Evolutionary conservation across 2,113 vertebrate species (phyloP).

Genomic region (Entomyzon cyanotis): DNA sequence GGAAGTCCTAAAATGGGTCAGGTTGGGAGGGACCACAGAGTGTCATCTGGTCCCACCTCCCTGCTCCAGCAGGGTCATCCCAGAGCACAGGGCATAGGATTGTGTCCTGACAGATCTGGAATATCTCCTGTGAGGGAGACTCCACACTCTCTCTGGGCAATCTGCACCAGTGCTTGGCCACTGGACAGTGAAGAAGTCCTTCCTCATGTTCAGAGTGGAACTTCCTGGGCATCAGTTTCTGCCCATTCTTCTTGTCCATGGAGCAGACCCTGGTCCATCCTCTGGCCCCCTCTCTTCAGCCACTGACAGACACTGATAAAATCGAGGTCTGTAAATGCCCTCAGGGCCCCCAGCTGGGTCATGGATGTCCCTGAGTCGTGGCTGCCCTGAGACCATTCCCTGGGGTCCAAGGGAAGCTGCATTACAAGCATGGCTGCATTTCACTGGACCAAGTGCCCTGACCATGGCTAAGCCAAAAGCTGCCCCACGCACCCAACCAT

Average conservation of each 20-base stretch:
- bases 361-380: neutral
- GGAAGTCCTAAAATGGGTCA: neutral
- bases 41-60: neutral
- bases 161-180: neutral
- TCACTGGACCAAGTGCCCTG: neutral
- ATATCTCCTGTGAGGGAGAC: neutral
- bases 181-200: neutral
- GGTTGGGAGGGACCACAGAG: neutral
- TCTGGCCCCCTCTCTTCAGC: neutral
- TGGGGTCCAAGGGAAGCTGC: neutral
- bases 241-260: fast-evolving
- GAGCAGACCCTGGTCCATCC: neutral
- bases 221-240: neutral
- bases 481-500: fast-evolving
- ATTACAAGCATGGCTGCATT: neutral
- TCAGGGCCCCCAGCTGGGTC: neutral
- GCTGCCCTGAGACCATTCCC: neutral
- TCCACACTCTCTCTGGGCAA: neutral
- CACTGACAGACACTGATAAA: too few relatives aligned
- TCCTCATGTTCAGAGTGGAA: fast-evolving
- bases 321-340: neutral
- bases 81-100: neutral
- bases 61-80: neutral
- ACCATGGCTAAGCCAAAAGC: neutral
- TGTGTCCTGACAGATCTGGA: neutral